A percentile compares a stretch with the other conserved stretches of the same genome.
These are phyloP conservation scores for Conchocele bisecta DNA, from an alignment of 2,888 invertebrate genomes.

Conservation along the genomic window DNA sequence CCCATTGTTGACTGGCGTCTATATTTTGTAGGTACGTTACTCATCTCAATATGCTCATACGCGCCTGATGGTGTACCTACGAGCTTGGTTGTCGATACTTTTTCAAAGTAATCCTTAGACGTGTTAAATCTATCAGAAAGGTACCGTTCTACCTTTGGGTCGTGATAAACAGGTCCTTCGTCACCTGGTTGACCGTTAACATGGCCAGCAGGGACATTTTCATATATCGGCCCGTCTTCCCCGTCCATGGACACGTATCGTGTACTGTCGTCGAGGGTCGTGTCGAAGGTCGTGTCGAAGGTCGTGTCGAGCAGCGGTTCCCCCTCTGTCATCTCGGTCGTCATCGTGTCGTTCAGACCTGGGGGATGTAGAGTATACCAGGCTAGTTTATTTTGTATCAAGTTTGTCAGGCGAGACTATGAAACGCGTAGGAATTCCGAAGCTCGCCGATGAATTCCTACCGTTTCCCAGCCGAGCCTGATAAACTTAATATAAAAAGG, in stretches of 20 bases:
- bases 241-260: slow-evolving; percentile 1
- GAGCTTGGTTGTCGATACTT: neutral
- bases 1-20: no score
- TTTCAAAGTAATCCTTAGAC: slow-evolving; percentile 41
- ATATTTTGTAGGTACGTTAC: no score
- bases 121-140: slow-evolving; percentile 19
- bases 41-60: neutral
- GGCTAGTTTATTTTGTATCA: no score
- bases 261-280: slow-evolving; percentile 1
- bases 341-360: slow-evolving; percentile 21
- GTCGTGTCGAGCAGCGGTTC: slow-evolving; percentile 18
- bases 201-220: slow-evolving; percentile 2
- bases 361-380: no score
- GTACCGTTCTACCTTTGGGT: slow-evolving; percentile 47
- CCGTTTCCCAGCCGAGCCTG: no score
- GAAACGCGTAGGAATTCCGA: no score
- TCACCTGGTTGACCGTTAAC: no score
- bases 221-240: slow-evolving; percentile 13
- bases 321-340: slow-evolving; percentile 11
- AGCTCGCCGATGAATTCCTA: no score
- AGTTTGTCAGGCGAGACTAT: no score
- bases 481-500: no score
- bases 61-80: neutral
- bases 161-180: slow-evolving; percentile 49
- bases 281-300: neutral